These are phyloP conservation scores for Podargus strigoides DNA, from an alignment of 2,797 vertebrate species.

Conservation along the genomic window DNA sequence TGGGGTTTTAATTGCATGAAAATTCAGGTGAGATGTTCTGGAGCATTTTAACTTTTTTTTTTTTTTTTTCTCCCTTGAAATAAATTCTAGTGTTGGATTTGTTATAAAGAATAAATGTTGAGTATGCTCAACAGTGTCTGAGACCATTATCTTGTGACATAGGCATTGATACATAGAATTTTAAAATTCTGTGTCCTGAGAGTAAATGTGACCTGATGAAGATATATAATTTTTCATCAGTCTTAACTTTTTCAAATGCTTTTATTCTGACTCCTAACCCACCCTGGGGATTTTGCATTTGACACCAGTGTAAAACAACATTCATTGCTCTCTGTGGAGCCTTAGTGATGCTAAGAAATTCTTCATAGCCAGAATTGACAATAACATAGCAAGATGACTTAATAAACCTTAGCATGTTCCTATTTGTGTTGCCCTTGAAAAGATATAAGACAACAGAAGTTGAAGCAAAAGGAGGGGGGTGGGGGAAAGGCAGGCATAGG, in stretches of 20 bases:
- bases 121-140: not conserved
- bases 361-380: constrained; percentile 71
- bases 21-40: not conserved
- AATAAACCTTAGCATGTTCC: constrained; percentile 73
- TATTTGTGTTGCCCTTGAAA: constrained; percentile 57
- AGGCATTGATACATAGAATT: not conserved
- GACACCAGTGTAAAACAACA: constrained; percentile 67
- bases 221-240: constrained; percentile 39
- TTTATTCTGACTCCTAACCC: constrained; percentile 63
- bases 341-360: constrained; percentile 70
- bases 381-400: constrained; percentile 75
- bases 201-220: constrained; percentile 45
- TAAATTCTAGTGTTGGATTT: not conserved
- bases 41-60: not conserved
- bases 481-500: not conserved
- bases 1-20: not conserved
- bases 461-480: constrained; percentile 19
- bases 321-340: constrained; percentile 71
- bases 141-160: not conserved
- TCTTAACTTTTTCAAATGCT: constrained; percentile 59
- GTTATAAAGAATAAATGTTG: not conserved
- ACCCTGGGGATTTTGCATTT: constrained; percentile 69
- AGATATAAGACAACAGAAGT: constrained; percentile 57
- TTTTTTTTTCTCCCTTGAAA: not conserved
- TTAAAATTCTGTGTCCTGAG: constrained; percentile 35